Evolutionary conservation across 2,113 vertebrate species (phyloP).

Genomic region (Quiscalus mexicanus): DNA sequence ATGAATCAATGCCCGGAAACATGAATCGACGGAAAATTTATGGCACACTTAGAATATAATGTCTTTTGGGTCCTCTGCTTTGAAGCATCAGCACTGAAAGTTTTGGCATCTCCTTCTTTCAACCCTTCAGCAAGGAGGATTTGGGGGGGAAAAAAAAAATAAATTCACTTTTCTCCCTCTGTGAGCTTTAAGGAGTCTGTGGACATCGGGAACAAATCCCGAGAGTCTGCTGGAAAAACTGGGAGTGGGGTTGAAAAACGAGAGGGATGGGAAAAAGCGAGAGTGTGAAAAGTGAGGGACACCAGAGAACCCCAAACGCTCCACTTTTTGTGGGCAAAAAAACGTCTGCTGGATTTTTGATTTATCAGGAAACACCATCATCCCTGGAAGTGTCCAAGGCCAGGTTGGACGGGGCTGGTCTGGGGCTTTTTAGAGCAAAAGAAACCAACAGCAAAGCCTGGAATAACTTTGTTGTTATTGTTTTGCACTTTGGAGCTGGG

Average conservation of each 20-base stretch:
- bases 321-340: fast-evolving
- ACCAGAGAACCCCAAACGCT: fast-evolving
- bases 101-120: background rate
- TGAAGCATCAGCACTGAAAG: background rate
- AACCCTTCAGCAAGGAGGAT: background rate
- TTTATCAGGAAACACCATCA: background rate
- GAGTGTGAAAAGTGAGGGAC: fast-evolving
- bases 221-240: background rate
- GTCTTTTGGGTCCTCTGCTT: background rate
- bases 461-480: background rate
- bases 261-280: fast-evolving
- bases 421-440: background rate
- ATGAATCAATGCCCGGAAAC: slow-evolving; percentile 56
- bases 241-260: background rate
- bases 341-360: fast-evolving
- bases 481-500: background rate
- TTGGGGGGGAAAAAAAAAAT: fast-evolving
- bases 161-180: background rate
- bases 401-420: background rate
- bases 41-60: background rate
- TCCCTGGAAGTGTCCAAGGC: background rate
- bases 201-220: fast-evolving
- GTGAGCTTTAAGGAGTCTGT: background rate
- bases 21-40: slow-evolving; percentile 46
- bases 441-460: background rate